These are phyloP conservation scores for Cephalotes varians DNA, from an alignment of 2,888 invertebrate species.

Conservation along the genomic window DNA sequence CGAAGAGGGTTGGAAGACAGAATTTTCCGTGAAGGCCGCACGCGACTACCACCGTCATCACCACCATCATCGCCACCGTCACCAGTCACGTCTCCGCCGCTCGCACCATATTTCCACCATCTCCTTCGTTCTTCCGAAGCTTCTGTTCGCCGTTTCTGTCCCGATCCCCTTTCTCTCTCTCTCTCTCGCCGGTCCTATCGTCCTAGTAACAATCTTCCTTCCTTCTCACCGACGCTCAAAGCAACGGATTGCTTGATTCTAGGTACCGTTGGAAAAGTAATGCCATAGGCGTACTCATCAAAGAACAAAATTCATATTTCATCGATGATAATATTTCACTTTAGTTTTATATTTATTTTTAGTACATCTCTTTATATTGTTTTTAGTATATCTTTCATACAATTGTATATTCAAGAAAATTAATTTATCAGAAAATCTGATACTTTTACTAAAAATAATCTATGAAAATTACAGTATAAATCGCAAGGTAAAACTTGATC, in stretches of 20 bases:
- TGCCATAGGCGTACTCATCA: constrained; percentile 35
- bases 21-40: constrained; percentile 66
- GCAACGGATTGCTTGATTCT: constrained; percentile 59
- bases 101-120: constrained; percentile 13
- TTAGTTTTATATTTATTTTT: too few relatives aligned
- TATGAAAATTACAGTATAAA: background rate
- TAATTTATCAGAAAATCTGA: background rate
- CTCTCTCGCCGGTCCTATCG: background rate
- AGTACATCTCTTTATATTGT: too few relatives aligned
- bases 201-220: constrained; percentile 6
- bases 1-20: constrained; percentile 56
- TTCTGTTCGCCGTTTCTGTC: constrained; percentile 14
- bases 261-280: constrained; percentile 37
- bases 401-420: background rate
- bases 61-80: too few relatives aligned
- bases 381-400: too few relatives aligned
- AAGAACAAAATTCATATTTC: background rate
- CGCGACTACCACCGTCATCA: constrained; percentile 57
- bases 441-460: background rate
- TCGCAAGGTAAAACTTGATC: background rate
- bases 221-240: constrained; percentile 18
- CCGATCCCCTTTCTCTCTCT: background rate
- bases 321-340: background rate
- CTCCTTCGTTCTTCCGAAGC: constrained; percentile 30
- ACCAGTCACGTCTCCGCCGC: constrained; percentile 24